Conservation (phyloP, 2,113 vertebrate species). For the Chloropsis cyanopogon region DNA sequence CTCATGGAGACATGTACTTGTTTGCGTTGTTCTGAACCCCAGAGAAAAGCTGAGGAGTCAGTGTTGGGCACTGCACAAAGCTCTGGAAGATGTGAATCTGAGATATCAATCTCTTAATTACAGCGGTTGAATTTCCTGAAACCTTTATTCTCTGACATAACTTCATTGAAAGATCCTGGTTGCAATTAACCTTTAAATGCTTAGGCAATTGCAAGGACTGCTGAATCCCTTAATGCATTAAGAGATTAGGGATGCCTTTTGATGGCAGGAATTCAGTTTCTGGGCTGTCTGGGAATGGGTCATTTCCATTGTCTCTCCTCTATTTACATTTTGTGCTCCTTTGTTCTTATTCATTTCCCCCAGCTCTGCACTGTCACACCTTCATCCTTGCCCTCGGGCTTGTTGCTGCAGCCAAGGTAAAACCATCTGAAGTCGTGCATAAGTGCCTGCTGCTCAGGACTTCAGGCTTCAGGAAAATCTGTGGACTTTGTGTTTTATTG, state of each 20-base stretch:
- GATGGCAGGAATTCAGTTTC: background rate
- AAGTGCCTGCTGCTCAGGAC: background rate
- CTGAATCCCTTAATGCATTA: background rate
- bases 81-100: background rate
- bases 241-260: background rate
- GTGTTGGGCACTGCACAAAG: background rate
- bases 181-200: slow-evolving; percentile 42
- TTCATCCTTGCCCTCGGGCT: background rate
- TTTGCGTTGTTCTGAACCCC: background rate
- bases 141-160: background rate
- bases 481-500: background rate
- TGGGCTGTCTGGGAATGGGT: background rate
- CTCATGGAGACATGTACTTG: background rate
- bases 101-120: slow-evolving; percentile 2
- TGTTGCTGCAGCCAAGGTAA: background rate
- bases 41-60: background rate
- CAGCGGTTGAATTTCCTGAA: background rate
- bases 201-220: background rate
- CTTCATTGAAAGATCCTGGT: background rate
- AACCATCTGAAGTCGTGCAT: background rate
- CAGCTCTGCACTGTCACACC: background rate
- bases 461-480: background rate
- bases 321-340: background rate
- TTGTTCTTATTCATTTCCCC: background rate
- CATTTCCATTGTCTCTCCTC: background rate